Evolutionary conservation across 2,113 vertebrate genomes (phyloP).

Genomic region (Equus quagga): DNA sequence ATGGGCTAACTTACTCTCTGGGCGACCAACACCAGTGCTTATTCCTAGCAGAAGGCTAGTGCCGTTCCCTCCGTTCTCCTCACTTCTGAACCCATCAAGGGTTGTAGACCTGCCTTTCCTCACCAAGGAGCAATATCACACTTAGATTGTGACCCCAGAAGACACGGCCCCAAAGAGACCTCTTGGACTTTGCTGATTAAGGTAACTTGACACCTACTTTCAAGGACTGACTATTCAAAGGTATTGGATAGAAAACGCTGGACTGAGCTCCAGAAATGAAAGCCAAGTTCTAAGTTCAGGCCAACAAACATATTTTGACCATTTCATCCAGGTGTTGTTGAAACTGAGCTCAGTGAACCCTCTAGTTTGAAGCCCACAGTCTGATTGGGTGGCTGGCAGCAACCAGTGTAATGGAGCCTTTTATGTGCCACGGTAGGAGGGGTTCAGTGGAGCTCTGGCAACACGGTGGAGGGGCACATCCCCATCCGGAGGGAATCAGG

Average conservation of each 20-base stretch:
- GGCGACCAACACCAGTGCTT: fast-evolving
- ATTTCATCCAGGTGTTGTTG: too few relatives aligned
- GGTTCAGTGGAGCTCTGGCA: fast-evolving
- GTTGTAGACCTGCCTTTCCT: not conserved
- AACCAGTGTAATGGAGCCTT: fast-evolving
- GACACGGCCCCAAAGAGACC: not conserved
- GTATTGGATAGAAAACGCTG: not conserved
- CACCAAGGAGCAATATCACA: too few relatives aligned
- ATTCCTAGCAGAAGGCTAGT: fast-evolving
- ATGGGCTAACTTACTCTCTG: not conserved
- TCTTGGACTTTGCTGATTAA: not conserved
- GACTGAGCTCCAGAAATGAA: not conserved
- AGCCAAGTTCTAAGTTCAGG: not conserved
- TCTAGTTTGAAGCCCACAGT: not conserved
- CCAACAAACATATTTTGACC: not conserved
- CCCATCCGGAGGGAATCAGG: fast-evolving
- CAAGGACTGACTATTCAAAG: not conserved
- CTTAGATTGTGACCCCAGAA: not conserved
- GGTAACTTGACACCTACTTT: not conserved
- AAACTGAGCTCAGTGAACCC: not conserved
- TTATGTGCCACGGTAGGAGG: fast-evolving
- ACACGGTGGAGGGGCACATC: fast-evolving
- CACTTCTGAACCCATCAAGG: not conserved
- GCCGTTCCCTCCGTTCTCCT: fast-evolving
- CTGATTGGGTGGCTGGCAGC: fast-evolving